phyloP scores from a whole-genome alignment of 2,113 vertebrate species.

The Campylomormyrus numenius region DNA sequence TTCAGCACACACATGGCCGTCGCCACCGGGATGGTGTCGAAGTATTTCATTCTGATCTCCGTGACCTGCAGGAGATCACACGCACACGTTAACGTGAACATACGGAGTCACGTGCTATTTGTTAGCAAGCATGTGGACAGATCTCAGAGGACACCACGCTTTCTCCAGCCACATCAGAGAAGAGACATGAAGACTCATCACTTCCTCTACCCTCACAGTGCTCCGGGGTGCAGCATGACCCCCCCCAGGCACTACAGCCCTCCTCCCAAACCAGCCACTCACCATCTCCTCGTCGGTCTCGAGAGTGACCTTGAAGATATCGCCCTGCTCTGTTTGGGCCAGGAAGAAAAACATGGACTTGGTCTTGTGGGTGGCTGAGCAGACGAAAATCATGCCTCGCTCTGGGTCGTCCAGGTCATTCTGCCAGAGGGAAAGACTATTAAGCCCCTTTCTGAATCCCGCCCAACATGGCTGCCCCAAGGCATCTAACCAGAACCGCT shows the following conservation, averaged over 20 bases:
- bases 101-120: neutral
- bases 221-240: neutral
- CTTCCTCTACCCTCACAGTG: neutral
- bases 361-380: constrained; percentile 97
- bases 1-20: constrained; percentile 97
- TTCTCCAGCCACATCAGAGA: constrained; percentile 18
- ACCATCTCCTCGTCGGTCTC: constrained; percentile 99
- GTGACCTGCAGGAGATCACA: constrained; percentile 70
- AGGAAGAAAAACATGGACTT: constrained; percentile 99
- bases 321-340: constrained; percentile 95
- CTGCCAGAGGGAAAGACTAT: constrained; percentile 45
- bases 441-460: neutral
- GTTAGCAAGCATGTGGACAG: neutral
- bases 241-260: too few relatives aligned
- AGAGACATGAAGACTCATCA: constrained; percentile 18
- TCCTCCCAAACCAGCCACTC: constrained; percentile 30
- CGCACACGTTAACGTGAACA: neutral
- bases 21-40: constrained; percentile 93
- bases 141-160: neutral
- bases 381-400: constrained; percentile 98
- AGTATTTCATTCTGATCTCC: constrained; percentile 95
- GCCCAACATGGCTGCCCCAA: neutral
- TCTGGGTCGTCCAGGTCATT: constrained; percentile 97
- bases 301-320: constrained; percentile 96
- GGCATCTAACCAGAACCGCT: too few relatives aligned